phyloP scores from a whole-genome alignment of 1,140 invertebrate genomes.

The Hycleus phaleratus region DNA sequence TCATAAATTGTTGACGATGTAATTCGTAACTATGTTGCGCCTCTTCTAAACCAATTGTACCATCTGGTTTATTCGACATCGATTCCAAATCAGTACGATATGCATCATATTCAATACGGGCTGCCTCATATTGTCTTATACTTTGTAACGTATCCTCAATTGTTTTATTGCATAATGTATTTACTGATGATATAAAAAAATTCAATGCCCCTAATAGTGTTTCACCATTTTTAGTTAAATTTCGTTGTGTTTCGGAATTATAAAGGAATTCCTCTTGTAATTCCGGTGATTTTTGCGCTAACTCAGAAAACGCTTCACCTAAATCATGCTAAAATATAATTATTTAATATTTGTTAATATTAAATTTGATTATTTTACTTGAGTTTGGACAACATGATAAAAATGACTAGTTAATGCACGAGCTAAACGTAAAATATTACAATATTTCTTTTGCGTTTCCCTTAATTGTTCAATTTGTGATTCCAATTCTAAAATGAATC shows the following conservation, averaged over 20 bases:
- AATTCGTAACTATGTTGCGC: constrained; percentile 73
- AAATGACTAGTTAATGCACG: constrained; percentile 78
- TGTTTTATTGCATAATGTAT: constrained; percentile 92
- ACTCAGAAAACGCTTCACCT: constrained; percentile 87
- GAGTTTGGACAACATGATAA: constrained; percentile 80
- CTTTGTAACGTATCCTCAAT: constrained; percentile 94
- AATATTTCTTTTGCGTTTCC: constrained; percentile 92
- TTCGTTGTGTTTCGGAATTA: constrained; percentile 91
- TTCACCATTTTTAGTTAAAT: constrained; percentile 90
- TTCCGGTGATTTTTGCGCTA: constrained; percentile 91
- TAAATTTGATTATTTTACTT: constrained; percentile 42
- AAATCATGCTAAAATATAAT: constrained; percentile 55
- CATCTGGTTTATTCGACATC: constrained; percentile 56
- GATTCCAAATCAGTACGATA: constrained; percentile 88
- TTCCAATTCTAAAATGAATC: constrained; percentile 67
- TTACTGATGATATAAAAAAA: constrained; percentile 92
- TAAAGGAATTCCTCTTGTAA: constrained; percentile 91
- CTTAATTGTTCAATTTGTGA: constrained; percentile 83
- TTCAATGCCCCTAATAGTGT: constrained; percentile 83
- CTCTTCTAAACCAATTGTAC: constrained; percentile 61
- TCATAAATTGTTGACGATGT: constrained; percentile 86
- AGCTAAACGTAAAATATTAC: constrained; percentile 78
- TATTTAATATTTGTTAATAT: constrained; percentile 1
- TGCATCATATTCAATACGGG: constrained; percentile 94
- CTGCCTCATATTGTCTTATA: constrained; percentile 85